These are phyloP conservation scores for Daubentonia madagascariensis DNA, from an alignment of 2,113 vertebrate genomes.

Conservation along the genomic window DNA sequence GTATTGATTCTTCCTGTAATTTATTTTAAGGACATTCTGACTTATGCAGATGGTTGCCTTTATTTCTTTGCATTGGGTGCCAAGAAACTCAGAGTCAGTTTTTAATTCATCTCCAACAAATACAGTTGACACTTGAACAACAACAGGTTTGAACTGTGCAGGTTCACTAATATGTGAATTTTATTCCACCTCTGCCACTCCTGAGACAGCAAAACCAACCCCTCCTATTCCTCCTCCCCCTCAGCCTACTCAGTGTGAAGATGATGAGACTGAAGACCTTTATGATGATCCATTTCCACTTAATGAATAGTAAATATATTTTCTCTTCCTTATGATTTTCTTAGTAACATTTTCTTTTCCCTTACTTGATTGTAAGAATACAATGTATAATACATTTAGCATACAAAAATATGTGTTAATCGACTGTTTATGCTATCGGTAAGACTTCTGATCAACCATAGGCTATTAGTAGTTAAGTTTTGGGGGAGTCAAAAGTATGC, in stretches of 20 bases:
- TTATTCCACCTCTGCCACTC: neutral
- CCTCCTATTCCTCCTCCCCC: neutral
- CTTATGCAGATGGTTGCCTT: neutral
- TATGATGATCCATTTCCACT: neutral
- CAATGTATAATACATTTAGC: neutral
- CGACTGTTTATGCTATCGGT: neutral
- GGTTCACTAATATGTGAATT: neutral
- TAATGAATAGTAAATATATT: neutral
- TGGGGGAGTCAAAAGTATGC: neutral
- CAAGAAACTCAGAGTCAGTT: neutral
- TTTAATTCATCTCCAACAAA: constrained; percentile 33
- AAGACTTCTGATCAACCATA: neutral
- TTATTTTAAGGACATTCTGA: constrained; percentile 16
- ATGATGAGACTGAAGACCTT: neutral
- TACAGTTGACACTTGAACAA: neutral
- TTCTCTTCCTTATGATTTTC: neutral
- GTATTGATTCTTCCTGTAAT: neutral
- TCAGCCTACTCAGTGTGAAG: neutral
- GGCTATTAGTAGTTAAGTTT: neutral
- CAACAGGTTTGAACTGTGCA: neutral
- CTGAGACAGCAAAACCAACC: neutral
- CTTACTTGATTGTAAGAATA: neutral
- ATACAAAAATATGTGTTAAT: neutral
- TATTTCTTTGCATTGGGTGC: constrained; percentile 14
- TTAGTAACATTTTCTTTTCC: neutral